Evolutionary conservation across 2,888 invertebrate species (phyloP).

Genomic region (Andrena minutula): DNA sequence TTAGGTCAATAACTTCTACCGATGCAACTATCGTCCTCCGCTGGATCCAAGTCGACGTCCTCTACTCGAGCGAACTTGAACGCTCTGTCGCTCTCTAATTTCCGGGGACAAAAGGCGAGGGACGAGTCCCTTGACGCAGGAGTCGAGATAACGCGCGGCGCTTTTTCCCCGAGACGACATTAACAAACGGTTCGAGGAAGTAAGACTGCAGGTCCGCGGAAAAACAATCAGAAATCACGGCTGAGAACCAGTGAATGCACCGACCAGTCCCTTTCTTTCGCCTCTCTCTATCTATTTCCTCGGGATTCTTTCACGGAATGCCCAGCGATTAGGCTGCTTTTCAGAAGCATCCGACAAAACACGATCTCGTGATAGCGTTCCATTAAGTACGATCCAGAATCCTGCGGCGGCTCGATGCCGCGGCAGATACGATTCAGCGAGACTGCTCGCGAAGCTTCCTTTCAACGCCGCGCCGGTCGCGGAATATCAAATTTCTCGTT

Average conservation of each 20-base stretch:
- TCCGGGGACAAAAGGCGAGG: constrained; percentile 6
- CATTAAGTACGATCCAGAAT: constrained; percentile 32
- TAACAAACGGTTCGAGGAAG: not conserved
- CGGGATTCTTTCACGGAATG: constrained; percentile 34
- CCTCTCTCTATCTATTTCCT: not conserved
- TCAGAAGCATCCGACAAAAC: constrained; percentile 16
- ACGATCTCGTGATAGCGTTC: constrained; percentile 47
- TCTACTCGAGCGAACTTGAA: constrained; percentile 1
- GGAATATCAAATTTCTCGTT: constrained; percentile 32
- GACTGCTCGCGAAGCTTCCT: constrained; percentile 1
- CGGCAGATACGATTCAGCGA: constrained; percentile 60
- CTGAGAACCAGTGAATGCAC: not conserved
- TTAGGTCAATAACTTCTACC: constrained; percentile 51
- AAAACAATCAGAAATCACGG: not conserved
- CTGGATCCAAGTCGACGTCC: constrained; percentile 9
- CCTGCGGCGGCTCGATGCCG: constrained; percentile 30
- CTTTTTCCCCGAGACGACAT: not conserved
- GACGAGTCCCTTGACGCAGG: not conserved
- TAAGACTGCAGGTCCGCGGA: not conserved
- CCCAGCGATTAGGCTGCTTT: constrained; percentile 42
- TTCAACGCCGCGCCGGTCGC: not conserved
- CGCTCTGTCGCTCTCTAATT: constrained; percentile 8
- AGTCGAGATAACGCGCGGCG: not conserved
- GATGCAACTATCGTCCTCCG: not conserved
- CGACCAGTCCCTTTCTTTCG: not conserved